A percentile compares a stretch with the other conserved stretches of the same genome.
Conservation (phyloP, 2,113 vertebrate species). For the Malurus elegans region DNA sequence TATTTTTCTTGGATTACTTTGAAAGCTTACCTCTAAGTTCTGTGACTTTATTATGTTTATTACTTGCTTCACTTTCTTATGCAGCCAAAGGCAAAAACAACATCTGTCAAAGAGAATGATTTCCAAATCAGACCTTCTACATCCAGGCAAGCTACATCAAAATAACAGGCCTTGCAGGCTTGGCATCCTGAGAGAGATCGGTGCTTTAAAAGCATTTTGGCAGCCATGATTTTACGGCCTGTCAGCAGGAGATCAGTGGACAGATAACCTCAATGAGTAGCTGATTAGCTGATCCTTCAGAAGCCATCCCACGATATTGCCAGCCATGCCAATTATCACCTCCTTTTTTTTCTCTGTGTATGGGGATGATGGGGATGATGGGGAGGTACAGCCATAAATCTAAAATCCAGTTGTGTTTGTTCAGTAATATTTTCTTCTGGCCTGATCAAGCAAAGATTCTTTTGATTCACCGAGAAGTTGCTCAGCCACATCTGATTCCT, state of each 20-base stretch:
- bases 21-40: constrained; percentile 51
- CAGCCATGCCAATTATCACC: not conserved
- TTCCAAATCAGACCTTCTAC: constrained; percentile 9
- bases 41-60: constrained; percentile 45
- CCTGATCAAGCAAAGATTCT: not conserved
- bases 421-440: not conserved
- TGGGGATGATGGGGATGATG: not conserved
- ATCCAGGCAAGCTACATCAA: constrained; percentile 33
- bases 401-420: not conserved
- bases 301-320: not conserved
- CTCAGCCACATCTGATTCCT: not conserved
- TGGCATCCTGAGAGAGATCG: constrained; percentile 10
- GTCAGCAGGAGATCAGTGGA: constrained; percentile 28
- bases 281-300: not conserved
- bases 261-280: constrained; percentile 14
- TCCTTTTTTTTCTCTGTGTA: not conserved
- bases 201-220: constrained; percentile 6
- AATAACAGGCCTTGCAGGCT: constrained; percentile 43
- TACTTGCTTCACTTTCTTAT: constrained; percentile 9
- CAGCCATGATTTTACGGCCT: not conserved
- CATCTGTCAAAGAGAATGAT: constrained; percentile 17
- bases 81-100: constrained; percentile 37
- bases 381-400: not conserved
- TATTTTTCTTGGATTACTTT: constrained; percentile 65
- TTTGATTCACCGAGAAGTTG: not conserved